Percentiles rank a stretch among this genome's conserved stretches.
phyloP scores from a whole-genome alignment of 2,113 vertebrate species.

The Lepus europaeus region DNA sequence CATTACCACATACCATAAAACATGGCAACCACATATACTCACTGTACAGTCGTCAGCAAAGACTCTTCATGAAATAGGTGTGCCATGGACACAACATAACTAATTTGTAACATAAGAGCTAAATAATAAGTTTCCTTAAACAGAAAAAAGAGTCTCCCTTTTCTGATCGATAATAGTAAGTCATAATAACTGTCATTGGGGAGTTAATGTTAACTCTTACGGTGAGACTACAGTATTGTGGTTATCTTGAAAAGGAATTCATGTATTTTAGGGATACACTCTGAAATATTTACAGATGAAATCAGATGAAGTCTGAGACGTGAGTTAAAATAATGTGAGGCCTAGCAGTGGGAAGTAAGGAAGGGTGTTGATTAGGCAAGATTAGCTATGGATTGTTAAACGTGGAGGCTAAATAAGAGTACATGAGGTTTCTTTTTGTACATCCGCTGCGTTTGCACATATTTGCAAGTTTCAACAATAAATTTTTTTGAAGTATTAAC shows the following conservation, averaged over 20 bases:
- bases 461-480: background rate
- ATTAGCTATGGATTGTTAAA: background rate
- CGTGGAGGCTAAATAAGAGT: background rate
- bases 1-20: background rate
- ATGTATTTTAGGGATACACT: background rate
- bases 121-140: background rate
- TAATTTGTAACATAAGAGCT: background rate
- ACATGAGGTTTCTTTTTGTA: background rate
- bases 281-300: slow-evolving; percentile 5
- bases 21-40: background rate
- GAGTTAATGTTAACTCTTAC: background rate
- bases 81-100: background rate
- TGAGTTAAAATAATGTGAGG: background rate
- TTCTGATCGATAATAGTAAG: background rate
- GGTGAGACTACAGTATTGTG: background rate
- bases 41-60: background rate
- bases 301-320: background rate
- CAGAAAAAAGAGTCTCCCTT: background rate
- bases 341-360: background rate
- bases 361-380: background rate
- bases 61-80: background rate
- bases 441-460: background rate
- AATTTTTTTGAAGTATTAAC: background rate
- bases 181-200: background rate
- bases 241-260: background rate